These are phyloP conservation scores for Recurvirostra avosetta DNA, from an alignment of 2,113 vertebrate species.

Conservation along the genomic window DNA sequence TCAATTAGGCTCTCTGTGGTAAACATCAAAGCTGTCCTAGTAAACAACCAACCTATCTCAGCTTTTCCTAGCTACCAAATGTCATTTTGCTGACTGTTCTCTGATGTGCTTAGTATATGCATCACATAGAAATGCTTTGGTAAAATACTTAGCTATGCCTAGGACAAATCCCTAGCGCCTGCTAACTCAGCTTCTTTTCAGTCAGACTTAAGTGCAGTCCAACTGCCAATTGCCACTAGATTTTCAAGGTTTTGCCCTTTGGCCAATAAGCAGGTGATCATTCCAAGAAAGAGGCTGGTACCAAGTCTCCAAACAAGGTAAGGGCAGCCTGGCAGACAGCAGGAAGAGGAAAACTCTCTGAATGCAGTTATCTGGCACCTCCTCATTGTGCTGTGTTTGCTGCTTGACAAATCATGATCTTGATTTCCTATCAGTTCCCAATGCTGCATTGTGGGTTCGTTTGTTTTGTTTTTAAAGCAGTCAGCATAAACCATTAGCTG, in stretches of 20 bases:
- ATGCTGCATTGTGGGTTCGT: accelerated
- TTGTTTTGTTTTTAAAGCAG: neutral
- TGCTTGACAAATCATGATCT: neutral
- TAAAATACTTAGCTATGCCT: neutral
- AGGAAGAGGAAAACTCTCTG: neutral
- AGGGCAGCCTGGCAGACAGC: neutral
- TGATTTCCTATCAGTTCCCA: neutral
- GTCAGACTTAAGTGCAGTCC: neutral
- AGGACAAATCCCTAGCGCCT: neutral
- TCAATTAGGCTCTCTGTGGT: neutral
- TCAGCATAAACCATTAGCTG: neutral
- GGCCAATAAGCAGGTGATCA: neutral
- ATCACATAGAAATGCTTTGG: neutral
- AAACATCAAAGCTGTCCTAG: neutral
- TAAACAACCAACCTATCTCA: neutral
- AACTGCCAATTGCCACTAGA: neutral
- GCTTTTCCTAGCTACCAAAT: neutral
- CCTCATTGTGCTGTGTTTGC: neutral
- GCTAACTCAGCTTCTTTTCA: neutral
- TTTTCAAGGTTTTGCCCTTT: slow-evolving; percentile 27
- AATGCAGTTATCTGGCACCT: neutral
- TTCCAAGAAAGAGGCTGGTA: neutral
- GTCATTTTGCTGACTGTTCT: neutral
- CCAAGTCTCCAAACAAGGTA: neutral
- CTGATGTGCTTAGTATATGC: neutral